phyloP scores from a whole-genome alignment of 1,140 invertebrate species.

The Magallana gigas region DNA sequence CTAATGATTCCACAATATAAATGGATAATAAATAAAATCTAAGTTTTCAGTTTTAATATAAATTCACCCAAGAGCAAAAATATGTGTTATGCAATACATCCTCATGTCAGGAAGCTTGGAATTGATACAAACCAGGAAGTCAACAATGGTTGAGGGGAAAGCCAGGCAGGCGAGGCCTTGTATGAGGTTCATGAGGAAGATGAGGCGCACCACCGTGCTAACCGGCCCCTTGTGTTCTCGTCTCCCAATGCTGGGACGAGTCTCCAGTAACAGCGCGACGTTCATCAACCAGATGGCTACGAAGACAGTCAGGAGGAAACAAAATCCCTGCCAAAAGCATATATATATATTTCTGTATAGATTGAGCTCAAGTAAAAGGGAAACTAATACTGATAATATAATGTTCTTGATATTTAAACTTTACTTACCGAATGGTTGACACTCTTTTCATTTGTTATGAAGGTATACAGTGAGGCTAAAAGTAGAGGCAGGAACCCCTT shows the following conservation, averaged over 20 bases:
- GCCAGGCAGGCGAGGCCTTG: slow-evolving; percentile 39
- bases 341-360: too few relatives aligned
- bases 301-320: slow-evolving; percentile 46
- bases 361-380: too few relatives aligned
- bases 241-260: slow-evolving; percentile 42
- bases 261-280: slow-evolving; percentile 36
- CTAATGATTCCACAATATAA: too few relatives aligned
- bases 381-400: not conserved
- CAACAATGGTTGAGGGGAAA: slow-evolving; percentile 34
- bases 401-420: too few relatives aligned
- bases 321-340: slow-evolving; percentile 48
- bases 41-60: too few relatives aligned
- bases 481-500: slow-evolving; percentile 14
- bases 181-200: slow-evolving; percentile 47
- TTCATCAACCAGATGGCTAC: slow-evolving; percentile 32
- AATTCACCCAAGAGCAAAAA: too few relatives aligned
- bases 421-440: not conserved
- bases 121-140: not conserved
- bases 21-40: too few relatives aligned
- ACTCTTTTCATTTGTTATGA: not conserved
- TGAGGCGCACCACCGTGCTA: slow-evolving; percentile 45
- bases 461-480: not conserved
- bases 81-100: too few relatives aligned
- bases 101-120: too few relatives aligned
- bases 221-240: slow-evolving; percentile 53